phyloP scores from a whole-genome alignment of 2,797 vertebrate species.

The Sebastes umbrosus region DNA sequence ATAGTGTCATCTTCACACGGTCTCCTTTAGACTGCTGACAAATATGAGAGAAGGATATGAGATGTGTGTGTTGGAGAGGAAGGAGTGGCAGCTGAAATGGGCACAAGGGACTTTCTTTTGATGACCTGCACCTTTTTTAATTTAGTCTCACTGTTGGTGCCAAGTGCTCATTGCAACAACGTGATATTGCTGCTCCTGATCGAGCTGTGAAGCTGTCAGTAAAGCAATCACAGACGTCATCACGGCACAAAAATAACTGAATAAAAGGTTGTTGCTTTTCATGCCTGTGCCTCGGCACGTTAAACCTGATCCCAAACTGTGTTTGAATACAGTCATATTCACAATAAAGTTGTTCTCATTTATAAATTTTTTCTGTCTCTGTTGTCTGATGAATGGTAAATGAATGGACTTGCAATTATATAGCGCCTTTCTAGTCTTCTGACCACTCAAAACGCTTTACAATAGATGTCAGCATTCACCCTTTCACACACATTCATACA shows the following conservation, averaged over 20 bases:
- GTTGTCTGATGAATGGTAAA: background rate
- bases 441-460: too few relatives aligned
- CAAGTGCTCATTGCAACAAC: background rate
- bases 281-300: background rate
- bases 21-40: constrained; percentile 16
- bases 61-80: background rate
- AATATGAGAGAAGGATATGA: background rate
- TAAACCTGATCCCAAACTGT: background rate
- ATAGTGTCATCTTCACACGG: constrained; percentile 34
- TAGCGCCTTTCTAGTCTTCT: too few relatives aligned
- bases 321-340: background rate
- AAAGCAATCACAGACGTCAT: background rate
- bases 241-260: constrained; percentile 13
- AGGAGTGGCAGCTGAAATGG: constrained; percentile 5
- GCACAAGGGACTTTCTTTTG: constrained; percentile 20
- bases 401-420: too few relatives aligned
- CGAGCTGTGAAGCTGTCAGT: constrained; percentile 16
- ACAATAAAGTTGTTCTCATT: background rate
- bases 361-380: background rate
- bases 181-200: background rate
- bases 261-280: background rate
- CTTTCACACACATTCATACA: too few relatives aligned
- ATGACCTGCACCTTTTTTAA: constrained; percentile 6
- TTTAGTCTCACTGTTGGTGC: background rate
- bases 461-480: too few relatives aligned